Evolutionary conservation across 2,888 invertebrate species (phyloP), one percentile per base, ranked within the genome.

Genomic region (Pristionchus fissidentatus): DNA sequence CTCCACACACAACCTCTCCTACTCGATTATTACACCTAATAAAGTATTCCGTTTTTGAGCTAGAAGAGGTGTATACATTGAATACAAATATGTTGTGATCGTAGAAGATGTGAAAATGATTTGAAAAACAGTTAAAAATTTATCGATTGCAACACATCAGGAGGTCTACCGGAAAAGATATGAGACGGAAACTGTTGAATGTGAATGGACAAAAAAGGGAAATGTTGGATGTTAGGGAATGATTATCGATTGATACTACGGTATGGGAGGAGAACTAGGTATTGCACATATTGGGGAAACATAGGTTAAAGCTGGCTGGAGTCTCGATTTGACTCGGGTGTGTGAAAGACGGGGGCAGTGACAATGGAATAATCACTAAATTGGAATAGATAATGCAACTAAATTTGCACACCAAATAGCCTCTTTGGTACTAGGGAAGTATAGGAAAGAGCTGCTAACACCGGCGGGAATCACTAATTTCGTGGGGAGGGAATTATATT

Each of bases 231-330:
- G n/a, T n/a, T n/a, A n/a, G n/a, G n/a, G n/a, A n/a, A n/a, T n/a
- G n/a, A n/a, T n/a, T n/a, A n/a, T n/a, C n/a, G n/a, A n/a, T n/a
- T n/a, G n/a, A n/a, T 60, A 60, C 60, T 70, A 35, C 70, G 38
- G 26, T 66, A 22, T 38, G 26, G 10, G 70, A n/a, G 70, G 70
- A 70, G 70, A 70, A 35, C 70, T 70, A 70, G 70, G 38, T 70
- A 70, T 70, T 70, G 70, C 70, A 70, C 70, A 22, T 8, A 70
- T 0, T 5, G 7, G 10, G 41, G 15, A 70, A 22, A 22, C 70
- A 41, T n/a, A n/a, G n/a, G n/a, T 41, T 70, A 70, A 70, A 70
- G 70, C 70, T 70, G 70, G 70, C 70, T 70, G 43, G 70, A 41
- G 41, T 22, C n/a, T 32, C 35, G 62, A 29, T 13, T 38, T 70